Percentiles rank a stretch among this genome's conserved stretches.
Evolutionary conservation across 2,797 vertebrate species (phyloP).

Genomic region (Pogonophryne albipinna): DNA sequence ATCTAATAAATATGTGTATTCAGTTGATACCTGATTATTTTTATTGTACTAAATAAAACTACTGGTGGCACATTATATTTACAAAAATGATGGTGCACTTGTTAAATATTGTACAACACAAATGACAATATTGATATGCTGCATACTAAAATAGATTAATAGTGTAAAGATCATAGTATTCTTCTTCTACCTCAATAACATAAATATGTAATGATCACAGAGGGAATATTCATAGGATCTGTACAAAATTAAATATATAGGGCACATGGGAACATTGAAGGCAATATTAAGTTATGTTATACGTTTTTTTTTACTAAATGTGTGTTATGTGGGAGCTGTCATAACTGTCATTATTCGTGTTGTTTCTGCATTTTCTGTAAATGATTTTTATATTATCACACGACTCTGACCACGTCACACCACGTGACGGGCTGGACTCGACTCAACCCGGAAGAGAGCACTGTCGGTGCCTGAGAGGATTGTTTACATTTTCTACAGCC

Average conservation of each 20-base stretch:
- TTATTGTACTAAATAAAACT: not conserved
- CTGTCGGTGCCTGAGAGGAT: not conserved
- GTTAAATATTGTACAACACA: constrained; percentile 6
- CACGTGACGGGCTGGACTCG: not conserved
- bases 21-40: not conserved
- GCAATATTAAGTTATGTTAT: not conserved
- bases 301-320: not conserved
- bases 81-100: not conserved
- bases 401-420: rapidly evolving
- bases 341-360: not conserved
- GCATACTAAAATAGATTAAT: not conserved
- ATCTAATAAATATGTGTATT: not conserved
- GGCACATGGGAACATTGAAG: not conserved
- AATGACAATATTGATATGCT: not conserved
- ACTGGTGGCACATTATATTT: not conserved
- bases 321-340: too few relatives aligned
- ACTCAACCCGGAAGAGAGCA: constrained; percentile 46
- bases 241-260: not conserved
- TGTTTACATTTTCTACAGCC: constrained; percentile 57
- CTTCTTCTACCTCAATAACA: not conserved
- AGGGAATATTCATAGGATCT: not conserved
- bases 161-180: not conserved
- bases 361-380: not conserved
- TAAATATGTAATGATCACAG: constrained; percentile 11
- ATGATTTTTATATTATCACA: not conserved